Evolutionary conservation across 2,888 invertebrate genomes (phyloP).

Genomic region (Andrena camellia): DNA sequence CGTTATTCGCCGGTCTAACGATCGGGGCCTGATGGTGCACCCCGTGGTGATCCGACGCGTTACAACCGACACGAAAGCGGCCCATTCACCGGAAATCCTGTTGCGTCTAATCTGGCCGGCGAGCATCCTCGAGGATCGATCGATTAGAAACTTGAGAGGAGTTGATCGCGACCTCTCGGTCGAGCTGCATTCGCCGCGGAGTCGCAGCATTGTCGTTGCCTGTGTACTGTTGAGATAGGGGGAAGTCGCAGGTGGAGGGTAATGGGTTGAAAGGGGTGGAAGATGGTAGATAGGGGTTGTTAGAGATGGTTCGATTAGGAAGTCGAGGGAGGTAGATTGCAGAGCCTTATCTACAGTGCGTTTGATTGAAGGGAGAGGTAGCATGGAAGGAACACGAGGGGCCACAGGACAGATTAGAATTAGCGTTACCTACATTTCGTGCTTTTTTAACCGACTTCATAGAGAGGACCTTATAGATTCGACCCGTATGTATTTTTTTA

Average conservation of each 20-base stretch:
- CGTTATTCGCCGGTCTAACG: slow-evolving; percentile 55
- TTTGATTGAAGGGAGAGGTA: not conserved
- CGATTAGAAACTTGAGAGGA: not conserved
- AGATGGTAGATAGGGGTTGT: not conserved
- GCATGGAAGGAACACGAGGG: not conserved
- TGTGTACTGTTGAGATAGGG: not conserved
- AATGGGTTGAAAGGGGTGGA: not conserved
- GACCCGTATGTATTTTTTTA: no score
- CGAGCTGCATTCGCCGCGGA: not conserved
- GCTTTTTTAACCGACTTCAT: no score
- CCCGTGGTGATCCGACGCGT: not conserved
- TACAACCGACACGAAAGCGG: not conserved
- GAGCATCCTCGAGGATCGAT: slow-evolving; percentile 5
- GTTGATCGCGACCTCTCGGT: not conserved
- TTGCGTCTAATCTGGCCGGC: not conserved
- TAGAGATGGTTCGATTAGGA: not conserved
- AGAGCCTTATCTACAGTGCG: no score
- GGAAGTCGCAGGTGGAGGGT: not conserved
- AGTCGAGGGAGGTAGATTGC: not conserved
- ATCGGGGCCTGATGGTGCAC: slow-evolving; percentile 6
- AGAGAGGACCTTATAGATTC: no score
- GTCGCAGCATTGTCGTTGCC: not conserved
- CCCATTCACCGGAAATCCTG: not conserved
- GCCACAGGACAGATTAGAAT: not conserved
- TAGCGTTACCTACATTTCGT: not conserved